Evolutionary conservation across 2,888 invertebrate species (phyloP).

Genomic region (Leptinotarsa peninsularis): DNA sequence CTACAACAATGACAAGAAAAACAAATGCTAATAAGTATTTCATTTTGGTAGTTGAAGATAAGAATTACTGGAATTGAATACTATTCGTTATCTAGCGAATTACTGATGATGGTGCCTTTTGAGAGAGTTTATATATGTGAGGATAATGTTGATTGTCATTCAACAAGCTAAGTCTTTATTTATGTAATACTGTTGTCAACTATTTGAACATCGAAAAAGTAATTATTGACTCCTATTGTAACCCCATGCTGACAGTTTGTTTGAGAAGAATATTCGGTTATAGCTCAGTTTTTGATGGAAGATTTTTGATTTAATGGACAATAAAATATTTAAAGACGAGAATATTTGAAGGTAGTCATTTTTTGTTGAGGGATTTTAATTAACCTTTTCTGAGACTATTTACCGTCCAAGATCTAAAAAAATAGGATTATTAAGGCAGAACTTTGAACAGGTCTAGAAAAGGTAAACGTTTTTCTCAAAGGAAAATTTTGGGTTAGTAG

Average conservation of each 20-base stretch:
- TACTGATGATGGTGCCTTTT: background rate
- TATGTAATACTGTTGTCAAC: background rate
- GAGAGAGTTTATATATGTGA: constrained; percentile 23
- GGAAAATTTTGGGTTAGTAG: no score
- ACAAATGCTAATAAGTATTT: constrained; percentile 4
- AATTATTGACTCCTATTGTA: constrained; percentile 22
- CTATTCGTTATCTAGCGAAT: background rate
- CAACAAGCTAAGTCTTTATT: constrained; percentile 12
- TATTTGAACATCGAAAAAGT: constrained; percentile 14
- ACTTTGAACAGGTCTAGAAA: no score
- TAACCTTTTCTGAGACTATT: background rate
- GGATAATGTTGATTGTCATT: constrained; percentile 8
- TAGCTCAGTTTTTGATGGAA: background rate
- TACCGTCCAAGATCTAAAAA: no score
- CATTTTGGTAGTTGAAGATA: background rate
- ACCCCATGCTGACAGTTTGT: constrained; percentile 20
- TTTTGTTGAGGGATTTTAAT: background rate
- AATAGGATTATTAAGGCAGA: no score
- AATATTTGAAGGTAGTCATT: background rate
- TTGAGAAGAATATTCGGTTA: background rate
- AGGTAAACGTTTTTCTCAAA: no score
- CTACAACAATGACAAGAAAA: constrained; percentile 4
- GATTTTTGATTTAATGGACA: background rate
- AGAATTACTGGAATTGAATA: background rate
- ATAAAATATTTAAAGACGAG: no score